A percentile compares a stretch with the other conserved stretches of the same genome.
These are phyloP conservation scores for Dromaius novaehollandiae DNA, from an alignment of 2,113 vertebrate genomes.

Conservation along the genomic window DNA sequence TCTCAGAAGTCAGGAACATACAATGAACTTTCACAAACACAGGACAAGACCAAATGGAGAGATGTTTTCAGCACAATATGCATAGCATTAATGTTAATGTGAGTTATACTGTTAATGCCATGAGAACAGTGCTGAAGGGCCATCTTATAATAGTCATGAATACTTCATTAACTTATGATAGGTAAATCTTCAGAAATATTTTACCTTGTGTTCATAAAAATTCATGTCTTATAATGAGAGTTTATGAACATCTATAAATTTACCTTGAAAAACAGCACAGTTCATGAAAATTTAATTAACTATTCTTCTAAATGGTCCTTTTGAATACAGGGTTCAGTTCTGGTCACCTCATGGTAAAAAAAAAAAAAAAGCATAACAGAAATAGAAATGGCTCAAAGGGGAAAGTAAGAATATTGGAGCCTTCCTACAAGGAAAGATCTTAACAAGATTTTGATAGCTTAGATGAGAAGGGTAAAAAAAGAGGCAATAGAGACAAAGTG, in stretches of 20 bases:
- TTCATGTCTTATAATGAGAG: background rate
- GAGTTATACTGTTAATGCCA: background rate
- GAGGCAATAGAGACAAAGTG: background rate
- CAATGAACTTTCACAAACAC: background rate
- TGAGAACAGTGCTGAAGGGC: background rate
- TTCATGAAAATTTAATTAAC: background rate
- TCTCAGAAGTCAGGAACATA: background rate
- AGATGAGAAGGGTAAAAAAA: background rate
- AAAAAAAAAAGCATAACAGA: background rate
- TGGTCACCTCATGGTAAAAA: background rate
- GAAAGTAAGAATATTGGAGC: background rate
- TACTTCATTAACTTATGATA: background rate
- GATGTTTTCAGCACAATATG: background rate
- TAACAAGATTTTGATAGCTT: background rate
- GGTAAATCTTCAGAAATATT: background rate
- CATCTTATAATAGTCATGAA: background rate
- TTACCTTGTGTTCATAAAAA: background rate
- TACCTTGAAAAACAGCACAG: background rate
- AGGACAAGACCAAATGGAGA: background rate
- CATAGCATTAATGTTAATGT: background rate
- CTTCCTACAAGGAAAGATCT: background rate
- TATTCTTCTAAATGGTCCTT: background rate
- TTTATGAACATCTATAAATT: background rate
- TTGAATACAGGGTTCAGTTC: background rate
- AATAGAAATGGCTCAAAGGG: rapidly evolving